Evolutionary conservation across 2,113 vertebrate species (phyloP).

Genomic region (Syngnathus floridae): DNA sequence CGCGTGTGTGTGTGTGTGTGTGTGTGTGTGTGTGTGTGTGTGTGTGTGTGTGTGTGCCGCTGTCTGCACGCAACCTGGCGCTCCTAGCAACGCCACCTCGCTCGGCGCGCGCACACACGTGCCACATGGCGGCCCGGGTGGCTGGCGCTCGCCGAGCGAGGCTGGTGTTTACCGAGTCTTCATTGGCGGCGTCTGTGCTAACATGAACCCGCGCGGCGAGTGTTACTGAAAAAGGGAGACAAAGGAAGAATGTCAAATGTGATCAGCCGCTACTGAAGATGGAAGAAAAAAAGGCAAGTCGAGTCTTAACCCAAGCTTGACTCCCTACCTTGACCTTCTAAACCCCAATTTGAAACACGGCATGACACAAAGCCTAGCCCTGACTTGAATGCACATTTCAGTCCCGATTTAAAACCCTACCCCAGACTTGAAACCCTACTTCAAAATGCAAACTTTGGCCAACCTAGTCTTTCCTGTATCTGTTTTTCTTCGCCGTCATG

Average conservation of each 20-base stretch:
- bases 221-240: slow-evolving; percentile 38
- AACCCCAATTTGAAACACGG: not conserved
- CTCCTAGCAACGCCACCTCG: slow-evolving; percentile 74
- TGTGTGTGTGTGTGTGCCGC: slow-evolving; percentile 50
- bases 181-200: slow-evolving; percentile 21
- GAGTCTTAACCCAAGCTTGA: not conserved
- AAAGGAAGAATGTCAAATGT: slow-evolving; percentile 31
- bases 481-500: not conserved
- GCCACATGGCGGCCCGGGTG: slow-evolving; percentile 52
- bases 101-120: slow-evolving; percentile 32
- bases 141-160: slow-evolving; percentile 20
- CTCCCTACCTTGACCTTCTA: no score
- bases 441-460: no score
- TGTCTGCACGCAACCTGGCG: slow-evolving; percentile 69
- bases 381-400: not conserved
- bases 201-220: slow-evolving; percentile 22
- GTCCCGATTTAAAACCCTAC: not conserved
- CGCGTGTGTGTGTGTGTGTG: slow-evolving; percentile 50
- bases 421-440: not conserved
- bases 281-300: not conserved
- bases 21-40: slow-evolving; percentile 46
- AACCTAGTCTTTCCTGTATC: no score
- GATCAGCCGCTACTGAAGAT: not conserved
- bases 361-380: no score
- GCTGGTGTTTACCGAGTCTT: slow-evolving; percentile 29